Evolutionary conservation across 2,113 vertebrate genomes (phyloP), one percentile per base, ranked within the genome.

Genomic region (Neopipo cinnamomea): DNA sequence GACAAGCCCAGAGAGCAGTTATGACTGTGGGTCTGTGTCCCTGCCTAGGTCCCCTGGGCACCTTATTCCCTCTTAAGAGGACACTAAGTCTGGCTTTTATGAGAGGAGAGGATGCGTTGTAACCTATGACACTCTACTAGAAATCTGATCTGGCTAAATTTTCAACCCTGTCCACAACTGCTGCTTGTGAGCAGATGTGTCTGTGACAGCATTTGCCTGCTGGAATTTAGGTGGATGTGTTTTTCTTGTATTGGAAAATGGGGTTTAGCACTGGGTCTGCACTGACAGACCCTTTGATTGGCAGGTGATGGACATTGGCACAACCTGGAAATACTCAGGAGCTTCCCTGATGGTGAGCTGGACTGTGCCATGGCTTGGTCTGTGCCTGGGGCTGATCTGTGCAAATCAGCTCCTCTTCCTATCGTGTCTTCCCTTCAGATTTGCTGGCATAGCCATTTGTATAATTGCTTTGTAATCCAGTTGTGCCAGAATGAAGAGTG

Each of bases 141-240:
- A 65, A 83, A 46, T 41, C 8, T 5, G 12, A 25, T 61, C 30
- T 19, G 50, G 30, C 62, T 70, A 2, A 23, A 18, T 74, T 31
- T 35, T 61, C n/a, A 73, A 6, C 59, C 30, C 39, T 35, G 12
- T 41, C 55, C 78, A 0, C 14, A 74, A 6, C 61, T 50, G 44
- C 35, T 39, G 7, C 17, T 58, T 77, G 33, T 56, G 52, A 66
- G 52, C 30, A 67, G 28, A n/a, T 10, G 15, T 39, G n/a, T 28
- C 37, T 35, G 0, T 44, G 2, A 8, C 16, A 4, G 0, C 6
- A 24, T 12, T 93, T 25, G 15, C 17, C 49, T 77, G 49, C 70
- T 70, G 87, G 44, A 30, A 12, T 46, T 23, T 28, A 5, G 23
- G 25, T 27, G 56, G 70, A 49, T 61, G 58, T 71, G 56, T 42